phyloP scores from a whole-genome alignment of 2,113 vertebrate species.

The Ifrita kowaldi region DNA sequence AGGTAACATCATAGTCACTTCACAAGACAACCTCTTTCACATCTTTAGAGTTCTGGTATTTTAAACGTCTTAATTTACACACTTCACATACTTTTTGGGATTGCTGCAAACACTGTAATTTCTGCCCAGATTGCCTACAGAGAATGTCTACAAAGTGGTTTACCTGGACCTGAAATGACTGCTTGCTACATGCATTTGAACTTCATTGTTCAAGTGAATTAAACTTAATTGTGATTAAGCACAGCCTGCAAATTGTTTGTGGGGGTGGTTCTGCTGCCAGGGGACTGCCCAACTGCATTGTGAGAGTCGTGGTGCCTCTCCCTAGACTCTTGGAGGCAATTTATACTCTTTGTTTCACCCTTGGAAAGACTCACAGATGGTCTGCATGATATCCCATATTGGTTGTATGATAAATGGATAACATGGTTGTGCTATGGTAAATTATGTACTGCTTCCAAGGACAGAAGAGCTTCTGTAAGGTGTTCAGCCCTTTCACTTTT shows the following conservation, averaged over 20 bases:
- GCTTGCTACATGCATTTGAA: background rate
- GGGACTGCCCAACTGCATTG: background rate
- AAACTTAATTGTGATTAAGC: background rate
- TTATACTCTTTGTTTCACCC: conserved; percentile 59
- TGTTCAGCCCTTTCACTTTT: background rate
- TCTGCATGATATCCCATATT: conserved; percentile 56
- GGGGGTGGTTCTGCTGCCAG: background rate
- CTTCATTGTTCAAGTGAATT: background rate
- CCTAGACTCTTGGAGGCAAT: conserved; percentile 51
- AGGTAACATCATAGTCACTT: background rate
- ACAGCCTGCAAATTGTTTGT: background rate
- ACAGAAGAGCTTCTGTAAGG: conserved; percentile 22
- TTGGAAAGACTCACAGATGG: conserved; percentile 62
- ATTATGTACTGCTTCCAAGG: conserved; percentile 21
- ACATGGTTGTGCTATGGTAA: conserved; percentile 7
- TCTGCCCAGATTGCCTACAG: background rate
- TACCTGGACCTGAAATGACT: background rate
- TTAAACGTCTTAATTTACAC: background rate
- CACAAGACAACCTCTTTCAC: background rate
- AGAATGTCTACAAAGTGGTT: background rate
- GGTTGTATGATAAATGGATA: conserved; percentile 70
- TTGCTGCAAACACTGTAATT: background rate
- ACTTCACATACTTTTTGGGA: background rate
- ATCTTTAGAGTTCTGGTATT: background rate
- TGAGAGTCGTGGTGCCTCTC: conserved; percentile 11